Percentiles rank a stretch among this genome's conserved stretches.
phyloP scores from a whole-genome alignment of 2,888 invertebrate species.

The Galeopsomyia nigrocyanea region DNA sequence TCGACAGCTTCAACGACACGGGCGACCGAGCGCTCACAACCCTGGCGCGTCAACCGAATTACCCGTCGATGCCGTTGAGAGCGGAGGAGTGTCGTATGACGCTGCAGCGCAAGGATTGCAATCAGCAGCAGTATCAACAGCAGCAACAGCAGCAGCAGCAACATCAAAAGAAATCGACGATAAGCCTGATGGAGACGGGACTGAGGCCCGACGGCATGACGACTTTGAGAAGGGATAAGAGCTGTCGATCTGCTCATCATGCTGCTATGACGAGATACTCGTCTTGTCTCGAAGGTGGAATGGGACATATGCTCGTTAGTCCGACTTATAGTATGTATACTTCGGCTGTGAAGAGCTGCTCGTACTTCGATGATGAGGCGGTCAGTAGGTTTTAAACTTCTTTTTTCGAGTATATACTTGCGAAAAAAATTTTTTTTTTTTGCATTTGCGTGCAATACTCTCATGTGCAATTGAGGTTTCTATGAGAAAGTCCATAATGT shows the following conservation, averaged over 20 bases:
- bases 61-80: conserved; percentile 66
- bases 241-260: conserved; percentile 30
- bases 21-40: conserved; percentile 66
- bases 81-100: conserved; percentile 65
- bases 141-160: conserved; percentile 30
- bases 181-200: conserved; percentile 49
- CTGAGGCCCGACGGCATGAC: conserved; percentile 17
- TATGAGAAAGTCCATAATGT: too few relatives aligned
- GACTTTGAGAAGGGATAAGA: conserved; percentile 39
- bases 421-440: background rate
- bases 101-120: conserved; percentile 56
- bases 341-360: conserved; percentile 60
- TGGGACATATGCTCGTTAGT: conserved; percentile 61
- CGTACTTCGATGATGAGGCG: conserved; percentile 66
- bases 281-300: conserved; percentile 27
- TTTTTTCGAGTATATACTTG: too few relatives aligned
- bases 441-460: too few relatives aligned
- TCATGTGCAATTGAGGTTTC: too few relatives aligned
- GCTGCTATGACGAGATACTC: conserved; percentile 26
- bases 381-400: conserved; percentile 62
- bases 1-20: conserved; percentile 65
- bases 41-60: conserved; percentile 65
- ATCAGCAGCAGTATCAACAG: conserved; percentile 1
- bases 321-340: conserved; percentile 66
- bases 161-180: conserved; percentile 61